Conservation (phyloP, 2,888 invertebrate genomes). For the Rhodophaea formosa region DNA sequence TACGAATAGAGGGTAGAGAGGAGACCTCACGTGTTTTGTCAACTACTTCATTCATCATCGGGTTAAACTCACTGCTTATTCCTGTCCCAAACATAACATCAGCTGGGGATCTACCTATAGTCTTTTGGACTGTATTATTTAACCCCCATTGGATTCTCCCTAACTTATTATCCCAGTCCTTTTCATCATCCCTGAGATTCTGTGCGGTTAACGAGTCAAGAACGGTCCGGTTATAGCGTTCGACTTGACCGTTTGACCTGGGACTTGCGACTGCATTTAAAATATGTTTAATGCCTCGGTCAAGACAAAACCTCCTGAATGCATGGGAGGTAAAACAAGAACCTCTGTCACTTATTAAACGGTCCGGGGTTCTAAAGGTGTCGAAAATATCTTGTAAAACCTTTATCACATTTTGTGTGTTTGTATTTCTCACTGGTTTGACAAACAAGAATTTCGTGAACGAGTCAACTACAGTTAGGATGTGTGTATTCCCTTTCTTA, state of each 20-base stretch:
- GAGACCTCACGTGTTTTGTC: background rate
- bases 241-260: constrained; percentile 20
- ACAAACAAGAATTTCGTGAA: constrained; percentile 5
- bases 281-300: constrained; percentile 18
- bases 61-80: background rate
- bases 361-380: background rate
- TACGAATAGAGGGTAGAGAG: background rate
- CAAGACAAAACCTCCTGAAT: background rate
- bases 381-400: background rate
- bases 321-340: background rate
- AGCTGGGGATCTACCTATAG: constrained; percentile 13
- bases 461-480: background rate
- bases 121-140: constrained; percentile 14
- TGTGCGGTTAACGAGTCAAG: constrained; percentile 17
- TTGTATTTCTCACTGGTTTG: background rate
- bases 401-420: background rate
- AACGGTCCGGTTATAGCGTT: constrained; percentile 21
- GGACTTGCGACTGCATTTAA: constrained; percentile 24
- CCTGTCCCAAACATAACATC: background rate
- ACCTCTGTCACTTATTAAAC: background rate
- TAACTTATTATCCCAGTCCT: no score
- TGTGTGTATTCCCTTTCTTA: no score
- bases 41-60: background rate
- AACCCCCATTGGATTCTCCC: constrained; percentile 22
- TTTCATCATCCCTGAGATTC: constrained; percentile 20